Percentiles rank a stretch among this genome's conserved stretches.
phyloP scores from a whole-genome alignment of 2,113 vertebrate genomes.

The Gallinago media region DNA sequence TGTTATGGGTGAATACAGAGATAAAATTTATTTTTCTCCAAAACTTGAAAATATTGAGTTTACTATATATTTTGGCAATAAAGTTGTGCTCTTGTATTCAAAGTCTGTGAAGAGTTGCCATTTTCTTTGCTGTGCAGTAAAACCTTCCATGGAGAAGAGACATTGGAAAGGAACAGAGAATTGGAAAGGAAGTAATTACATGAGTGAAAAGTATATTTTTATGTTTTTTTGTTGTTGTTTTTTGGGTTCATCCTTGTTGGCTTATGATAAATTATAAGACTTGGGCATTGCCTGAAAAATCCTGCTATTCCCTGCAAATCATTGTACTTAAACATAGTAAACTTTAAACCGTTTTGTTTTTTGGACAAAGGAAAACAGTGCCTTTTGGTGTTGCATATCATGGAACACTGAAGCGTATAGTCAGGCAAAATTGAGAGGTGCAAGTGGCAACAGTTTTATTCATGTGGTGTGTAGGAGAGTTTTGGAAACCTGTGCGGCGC shows the following conservation, averaged over 20 bases:
- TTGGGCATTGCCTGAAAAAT: constrained; percentile 67
- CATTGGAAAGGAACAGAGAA: constrained; percentile 11
- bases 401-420: constrained; percentile 73
- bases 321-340: constrained; percentile 71
- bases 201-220: constrained; percentile 40
- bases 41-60: constrained; percentile 59
- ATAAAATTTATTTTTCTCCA: constrained; percentile 66
- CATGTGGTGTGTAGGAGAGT: constrained; percentile 70
- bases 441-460: constrained; percentile 80
- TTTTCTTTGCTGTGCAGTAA: constrained; percentile 66
- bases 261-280: constrained; percentile 29
- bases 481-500: constrained; percentile 70
- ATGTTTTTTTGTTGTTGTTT: background rate
- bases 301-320: constrained; percentile 72
- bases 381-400: constrained; percentile 77
- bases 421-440: constrained; percentile 73
- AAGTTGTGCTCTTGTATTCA: constrained; percentile 59
- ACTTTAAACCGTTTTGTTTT: constrained; percentile 40
- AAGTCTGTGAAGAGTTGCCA: constrained; percentile 64
- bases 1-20: constrained; percentile 58
- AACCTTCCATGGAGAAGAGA: constrained; percentile 14
- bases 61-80: constrained; percentile 69
- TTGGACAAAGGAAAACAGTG: constrained; percentile 61
- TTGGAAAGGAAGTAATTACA: constrained; percentile 45
- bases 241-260: constrained; percentile 49